phyloP scores from a whole-genome alignment of 1,140 invertebrate genomes.

The Brachystomella parvula region DNA sequence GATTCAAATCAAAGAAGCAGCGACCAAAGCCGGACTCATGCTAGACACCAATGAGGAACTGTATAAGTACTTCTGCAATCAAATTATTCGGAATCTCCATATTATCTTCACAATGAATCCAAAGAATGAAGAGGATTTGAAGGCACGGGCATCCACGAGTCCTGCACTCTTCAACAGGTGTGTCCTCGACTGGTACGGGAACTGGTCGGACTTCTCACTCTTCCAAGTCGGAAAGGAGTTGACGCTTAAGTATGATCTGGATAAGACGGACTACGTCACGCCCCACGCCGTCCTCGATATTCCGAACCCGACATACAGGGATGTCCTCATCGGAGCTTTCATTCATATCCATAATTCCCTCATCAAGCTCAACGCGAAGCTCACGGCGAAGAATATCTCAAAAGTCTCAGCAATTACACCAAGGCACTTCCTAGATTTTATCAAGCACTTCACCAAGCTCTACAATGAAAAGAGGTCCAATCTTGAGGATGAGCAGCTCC shows the following conservation, averaged over 20 bases:
- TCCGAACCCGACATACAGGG: conserved; percentile 68
- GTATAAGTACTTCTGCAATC: conserved; percentile 96
- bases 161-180: conserved; percentile 99
- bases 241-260: conserved; percentile 65
- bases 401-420: conserved; percentile 96
- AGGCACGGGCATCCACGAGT: conserved; percentile 95
- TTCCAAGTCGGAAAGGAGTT: conserved; percentile 64
- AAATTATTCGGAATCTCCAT: conserved; percentile 98
- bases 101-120: conserved; percentile 99
- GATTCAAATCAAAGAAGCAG: conserved; percentile 99
- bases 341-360: conserved; percentile 97
- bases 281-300: conserved; percentile 69
- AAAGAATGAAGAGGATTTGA: conserved; percentile 83
- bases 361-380: conserved; percentile 81
- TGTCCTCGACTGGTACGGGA: conserved; percentile 99
- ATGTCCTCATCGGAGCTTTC: conserved; percentile 95
- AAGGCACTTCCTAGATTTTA: conserved; percentile 97
- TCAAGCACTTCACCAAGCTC: conserved; percentile 97
- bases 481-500: conserved; percentile 96
- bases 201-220: conserved; percentile 95
- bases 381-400: conserved; percentile 76
- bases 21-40: conserved; percentile 95
- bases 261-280: conserved; percentile 67
- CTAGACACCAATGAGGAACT: conserved; percentile 96
- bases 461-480: conserved; percentile 97